Percentiles rank a stretch among this genome's conserved stretches.
phyloP scores from a whole-genome alignment of 2,113 vertebrate species.

The Hucho hucho region DNA sequence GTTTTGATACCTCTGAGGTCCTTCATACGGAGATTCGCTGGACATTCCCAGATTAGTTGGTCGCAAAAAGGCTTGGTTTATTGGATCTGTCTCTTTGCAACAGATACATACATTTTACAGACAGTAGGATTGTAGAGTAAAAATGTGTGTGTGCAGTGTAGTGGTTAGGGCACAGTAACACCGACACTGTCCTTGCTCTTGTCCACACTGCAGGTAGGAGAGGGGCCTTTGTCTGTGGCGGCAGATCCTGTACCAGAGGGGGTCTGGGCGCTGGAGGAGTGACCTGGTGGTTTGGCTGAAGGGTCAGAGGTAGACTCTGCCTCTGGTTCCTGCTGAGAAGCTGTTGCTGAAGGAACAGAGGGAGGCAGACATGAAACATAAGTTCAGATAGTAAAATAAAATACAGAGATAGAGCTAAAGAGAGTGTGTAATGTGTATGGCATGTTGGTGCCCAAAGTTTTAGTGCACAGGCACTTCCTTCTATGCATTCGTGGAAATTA shows the following conservation, averaged over 20 bases:
- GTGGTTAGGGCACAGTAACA: conserved; percentile 79
- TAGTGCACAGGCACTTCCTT: not conserved
- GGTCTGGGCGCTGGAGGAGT: conserved; percentile 76
- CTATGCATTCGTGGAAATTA: not conserved
- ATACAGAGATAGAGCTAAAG: not conserved
- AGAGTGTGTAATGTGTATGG: not conserved
- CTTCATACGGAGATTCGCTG: conserved; percentile 19
- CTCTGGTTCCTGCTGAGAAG: conserved; percentile 91
- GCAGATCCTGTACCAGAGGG: conserved; percentile 71
- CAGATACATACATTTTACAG: conserved; percentile 9
- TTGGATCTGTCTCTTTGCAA: conserved; percentile 8
- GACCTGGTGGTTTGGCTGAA: conserved; percentile 79
- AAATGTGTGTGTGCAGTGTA: conserved; percentile 36
- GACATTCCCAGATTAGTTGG: conserved; percentile 11
- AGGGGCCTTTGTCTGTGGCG: conserved; percentile 83
- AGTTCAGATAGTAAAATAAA: conserved; percentile 7
- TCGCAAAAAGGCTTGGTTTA: conserved; percentile 4
- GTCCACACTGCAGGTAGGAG: conserved; percentile 72
- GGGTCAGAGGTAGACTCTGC: conserved; percentile 80
- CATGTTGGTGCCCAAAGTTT: too few relatives aligned
- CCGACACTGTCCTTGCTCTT: conserved; percentile 86
- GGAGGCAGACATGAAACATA: conserved; percentile 14
- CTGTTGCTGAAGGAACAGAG: conserved; percentile 76
- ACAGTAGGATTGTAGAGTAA: conserved; percentile 2
- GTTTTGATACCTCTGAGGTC: conserved; percentile 8